A percentile compares a stretch with the other conserved stretches of the same genome.
phyloP scores from a whole-genome alignment of 2,113 vertebrate genomes.

The Meriones unguiculatus region DNA sequence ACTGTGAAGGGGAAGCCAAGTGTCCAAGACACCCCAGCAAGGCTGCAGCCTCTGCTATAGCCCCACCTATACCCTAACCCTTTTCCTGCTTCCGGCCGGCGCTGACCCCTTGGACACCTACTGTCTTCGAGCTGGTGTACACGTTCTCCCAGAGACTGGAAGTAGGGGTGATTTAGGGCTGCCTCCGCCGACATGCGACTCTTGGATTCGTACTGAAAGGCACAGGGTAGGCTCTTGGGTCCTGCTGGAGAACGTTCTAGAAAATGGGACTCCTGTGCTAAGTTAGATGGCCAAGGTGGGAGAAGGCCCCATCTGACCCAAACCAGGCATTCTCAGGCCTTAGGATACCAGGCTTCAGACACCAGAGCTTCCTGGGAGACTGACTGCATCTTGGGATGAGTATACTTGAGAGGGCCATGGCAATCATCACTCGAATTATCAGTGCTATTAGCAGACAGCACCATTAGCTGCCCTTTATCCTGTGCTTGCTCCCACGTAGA shows the following conservation, averaged over 20 bases:
- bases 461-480: background rate
- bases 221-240: slow-evolving; percentile 3
- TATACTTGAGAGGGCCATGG: background rate
- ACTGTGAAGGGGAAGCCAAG: too few species aligned
- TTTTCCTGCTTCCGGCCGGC: background rate
- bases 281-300: background rate
- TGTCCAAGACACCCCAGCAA: background rate
- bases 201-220: slow-evolving; percentile 93
- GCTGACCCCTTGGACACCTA: slow-evolving; percentile 84
- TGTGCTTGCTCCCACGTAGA: background rate
- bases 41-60: background rate
- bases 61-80: background rate
- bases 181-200: slow-evolving; percentile 91
- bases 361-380: background rate
- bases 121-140: slow-evolving; percentile 95
- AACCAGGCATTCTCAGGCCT: background rate
- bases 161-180: slow-evolving; percentile 93
- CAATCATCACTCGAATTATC: rapidly evolving
- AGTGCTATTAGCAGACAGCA: rapidly evolving
- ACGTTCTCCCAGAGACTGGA: slow-evolving; percentile 92
- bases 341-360: background rate
- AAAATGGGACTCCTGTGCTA: background rate
- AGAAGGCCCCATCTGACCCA: background rate
- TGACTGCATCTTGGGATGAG: background rate
- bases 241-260: background rate